Percentiles rank a stretch among this genome's conserved stretches.
Evolutionary conservation across 2,888 invertebrate genomes (phyloP).

Genomic region (Baronia brevicornis): DNA sequence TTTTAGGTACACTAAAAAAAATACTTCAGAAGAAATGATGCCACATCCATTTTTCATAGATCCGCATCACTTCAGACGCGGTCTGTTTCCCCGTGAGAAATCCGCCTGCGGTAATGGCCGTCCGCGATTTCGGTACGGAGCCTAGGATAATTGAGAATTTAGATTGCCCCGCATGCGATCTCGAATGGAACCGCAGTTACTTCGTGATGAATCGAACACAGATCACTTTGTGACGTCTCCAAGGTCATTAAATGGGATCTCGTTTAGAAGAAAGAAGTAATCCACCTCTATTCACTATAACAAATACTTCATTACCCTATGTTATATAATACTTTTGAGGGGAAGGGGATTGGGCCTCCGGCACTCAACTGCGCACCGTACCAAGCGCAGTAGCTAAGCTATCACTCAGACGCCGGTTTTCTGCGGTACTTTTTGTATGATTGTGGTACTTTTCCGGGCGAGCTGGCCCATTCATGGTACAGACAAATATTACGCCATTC

Average conservation of each 20-base stretch:
- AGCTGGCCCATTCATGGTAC: too few relatives aligned
- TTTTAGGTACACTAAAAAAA: too few relatives aligned
- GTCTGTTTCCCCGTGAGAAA: conserved; percentile 55
- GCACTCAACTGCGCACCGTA: too few relatives aligned
- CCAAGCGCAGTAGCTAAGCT: too few relatives aligned
- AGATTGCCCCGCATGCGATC: conserved; percentile 23
- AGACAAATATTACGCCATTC: too few relatives aligned
- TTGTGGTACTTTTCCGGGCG: too few relatives aligned
- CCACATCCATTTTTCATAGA: conserved; percentile 25
- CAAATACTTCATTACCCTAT: background rate
- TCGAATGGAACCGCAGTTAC: conserved; percentile 7
- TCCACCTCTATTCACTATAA: conserved; percentile 5
- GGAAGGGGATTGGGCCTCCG: too few relatives aligned
- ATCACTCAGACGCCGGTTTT: too few relatives aligned
- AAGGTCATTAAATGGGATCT: conserved; percentile 13
- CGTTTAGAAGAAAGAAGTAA: conserved; percentile 2
- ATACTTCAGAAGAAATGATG: too few relatives aligned
- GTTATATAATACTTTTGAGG: too few relatives aligned
- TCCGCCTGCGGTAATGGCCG: conserved; percentile 36
- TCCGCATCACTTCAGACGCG: conserved; percentile 25
- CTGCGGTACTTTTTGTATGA: too few relatives aligned
- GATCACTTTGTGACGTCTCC: conserved; percentile 14
- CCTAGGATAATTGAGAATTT: conserved; percentile 45
- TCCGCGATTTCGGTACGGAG: conserved; percentile 40
- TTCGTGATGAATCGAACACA: conserved; percentile 7